Conservation (phyloP, 2,888 invertebrate genomes). For the Podotricha telesiphe region DNA sequence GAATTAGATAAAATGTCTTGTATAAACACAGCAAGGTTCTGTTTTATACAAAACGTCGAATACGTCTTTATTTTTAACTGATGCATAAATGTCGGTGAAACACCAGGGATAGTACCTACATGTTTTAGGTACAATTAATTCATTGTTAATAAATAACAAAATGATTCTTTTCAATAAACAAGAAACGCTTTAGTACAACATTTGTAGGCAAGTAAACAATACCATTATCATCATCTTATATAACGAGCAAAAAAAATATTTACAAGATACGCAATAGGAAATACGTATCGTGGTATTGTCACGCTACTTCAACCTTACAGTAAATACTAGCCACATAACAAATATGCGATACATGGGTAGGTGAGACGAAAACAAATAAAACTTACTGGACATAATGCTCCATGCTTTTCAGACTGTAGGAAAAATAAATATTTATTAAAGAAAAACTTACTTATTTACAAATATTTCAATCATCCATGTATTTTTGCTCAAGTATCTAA, state of each 20-base stretch:
- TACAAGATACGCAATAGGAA: constrained; percentile 27
- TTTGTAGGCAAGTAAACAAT: neutral
- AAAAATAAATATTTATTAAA: constrained; percentile 20
- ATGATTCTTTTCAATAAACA: neutral
- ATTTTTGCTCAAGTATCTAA: neutral
- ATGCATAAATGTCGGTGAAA: neutral
- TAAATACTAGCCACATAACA: constrained; percentile 5
- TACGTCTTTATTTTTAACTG: neutral
- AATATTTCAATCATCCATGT: constrained; percentile 7
- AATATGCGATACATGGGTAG: constrained; percentile 4
- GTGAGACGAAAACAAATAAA: constrained; percentile 30
- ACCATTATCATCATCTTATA: constrained; percentile 4
- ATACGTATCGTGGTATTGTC: constrained; percentile 15
- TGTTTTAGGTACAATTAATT: neutral
- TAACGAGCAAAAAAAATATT: constrained; percentile 20
- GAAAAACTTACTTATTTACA: constrained; percentile 14
- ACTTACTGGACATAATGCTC: constrained; percentile 75
- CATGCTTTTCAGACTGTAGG: constrained; percentile 63
- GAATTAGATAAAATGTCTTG: too few species aligned
- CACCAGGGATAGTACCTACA: neutral
- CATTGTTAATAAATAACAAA: neutral
- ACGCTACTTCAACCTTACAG: constrained; percentile 19
- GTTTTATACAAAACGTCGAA: neutral
- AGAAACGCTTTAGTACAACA: constrained; percentile 6
- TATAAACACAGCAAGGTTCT: too few species aligned